phyloP scores from a whole-genome alignment of 1,140 invertebrate genomes.

The Diuraphis noxia region DNA sequence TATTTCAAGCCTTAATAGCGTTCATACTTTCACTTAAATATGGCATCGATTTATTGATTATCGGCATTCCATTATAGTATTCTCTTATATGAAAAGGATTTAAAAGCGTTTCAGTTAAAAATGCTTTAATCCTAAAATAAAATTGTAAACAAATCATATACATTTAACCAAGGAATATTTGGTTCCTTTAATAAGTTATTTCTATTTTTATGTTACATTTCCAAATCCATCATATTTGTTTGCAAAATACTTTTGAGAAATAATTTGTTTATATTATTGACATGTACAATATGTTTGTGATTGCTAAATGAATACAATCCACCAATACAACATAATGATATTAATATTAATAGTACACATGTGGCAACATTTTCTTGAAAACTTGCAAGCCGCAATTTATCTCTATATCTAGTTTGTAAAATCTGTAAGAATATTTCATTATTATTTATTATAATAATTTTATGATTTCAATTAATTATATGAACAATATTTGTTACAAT shows the following conservation, averaged over 20 bases:
- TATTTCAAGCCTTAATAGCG: background rate
- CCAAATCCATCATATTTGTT: background rate
- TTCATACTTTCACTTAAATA: background rate
- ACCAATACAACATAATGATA: background rate
- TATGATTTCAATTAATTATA: background rate
- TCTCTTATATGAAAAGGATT: background rate
- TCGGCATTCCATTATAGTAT: constrained; percentile 23
- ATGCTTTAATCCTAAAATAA: constrained; percentile 9
- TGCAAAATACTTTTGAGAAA: background rate
- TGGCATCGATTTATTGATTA: background rate
- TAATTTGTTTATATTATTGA: background rate
- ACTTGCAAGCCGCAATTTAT: background rate
- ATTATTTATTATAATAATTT: background rate
- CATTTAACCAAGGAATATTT: background rate
- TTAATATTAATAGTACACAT: background rate
- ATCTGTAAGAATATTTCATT: background rate
- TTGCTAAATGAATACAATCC: background rate
- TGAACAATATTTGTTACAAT: background rate
- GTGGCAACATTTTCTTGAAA: background rate
- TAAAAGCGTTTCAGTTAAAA: background rate
- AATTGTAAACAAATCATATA: background rate
- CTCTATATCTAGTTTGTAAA: background rate
- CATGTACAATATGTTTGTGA: background rate
- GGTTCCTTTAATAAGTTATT: background rate
- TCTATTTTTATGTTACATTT: constrained; percentile 1